Evolutionary conservation across 2,888 invertebrate species (phyloP).

Genomic region (Suillia variegata): DNA sequence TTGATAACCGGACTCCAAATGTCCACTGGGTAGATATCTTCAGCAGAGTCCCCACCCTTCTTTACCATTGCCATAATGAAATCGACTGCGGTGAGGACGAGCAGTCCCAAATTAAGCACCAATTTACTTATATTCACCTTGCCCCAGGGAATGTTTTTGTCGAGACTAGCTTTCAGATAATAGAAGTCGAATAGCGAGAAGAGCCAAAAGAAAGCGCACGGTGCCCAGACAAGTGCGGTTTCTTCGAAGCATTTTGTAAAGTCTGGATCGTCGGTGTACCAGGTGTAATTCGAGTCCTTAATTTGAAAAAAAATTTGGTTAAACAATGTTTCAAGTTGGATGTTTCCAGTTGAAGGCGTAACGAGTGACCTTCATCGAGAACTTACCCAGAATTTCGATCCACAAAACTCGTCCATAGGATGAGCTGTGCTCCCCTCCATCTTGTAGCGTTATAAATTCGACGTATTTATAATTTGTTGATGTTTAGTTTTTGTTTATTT

Average conservation of each 20-base stretch:
- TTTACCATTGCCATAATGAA: slow-evolving; percentile 68
- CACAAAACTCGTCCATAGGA: slow-evolving; percentile 78
- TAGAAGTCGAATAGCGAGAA: slow-evolving; percentile 76
- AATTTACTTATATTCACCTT: slow-evolving; percentile 74
- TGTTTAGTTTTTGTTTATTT: background rate
- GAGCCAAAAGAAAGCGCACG: slow-evolving; percentile 83
- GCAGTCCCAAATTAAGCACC: slow-evolving; percentile 68
- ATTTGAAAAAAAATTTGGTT: slow-evolving; percentile 48
- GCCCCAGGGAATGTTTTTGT: slow-evolving; percentile 79
- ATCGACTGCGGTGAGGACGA: slow-evolving; percentile 73
- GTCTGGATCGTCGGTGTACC: slow-evolving; percentile 83
- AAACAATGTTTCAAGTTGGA: too few relatives aligned
- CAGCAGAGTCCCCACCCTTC: slow-evolving; percentile 62
- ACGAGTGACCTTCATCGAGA: too few relatives aligned
- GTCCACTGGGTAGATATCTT: slow-evolving; percentile 72
- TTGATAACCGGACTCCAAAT: slow-evolving; percentile 80
- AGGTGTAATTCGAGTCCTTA: slow-evolving; percentile 78
- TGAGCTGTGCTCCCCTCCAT: slow-evolving; percentile 60
- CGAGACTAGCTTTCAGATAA: slow-evolving; percentile 77
- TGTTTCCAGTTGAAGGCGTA: background rate
- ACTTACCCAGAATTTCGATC: slow-evolving; percentile 81
- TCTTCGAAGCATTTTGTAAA: slow-evolving; percentile 91
- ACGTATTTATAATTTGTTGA: too few relatives aligned
- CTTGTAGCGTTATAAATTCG: slow-evolving; percentile 14
- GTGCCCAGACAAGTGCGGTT: slow-evolving; percentile 87